These are phyloP conservation scores for Crocuta crocuta DNA, from an alignment of 2,113 vertebrate species.

Conservation along the genomic window DNA sequence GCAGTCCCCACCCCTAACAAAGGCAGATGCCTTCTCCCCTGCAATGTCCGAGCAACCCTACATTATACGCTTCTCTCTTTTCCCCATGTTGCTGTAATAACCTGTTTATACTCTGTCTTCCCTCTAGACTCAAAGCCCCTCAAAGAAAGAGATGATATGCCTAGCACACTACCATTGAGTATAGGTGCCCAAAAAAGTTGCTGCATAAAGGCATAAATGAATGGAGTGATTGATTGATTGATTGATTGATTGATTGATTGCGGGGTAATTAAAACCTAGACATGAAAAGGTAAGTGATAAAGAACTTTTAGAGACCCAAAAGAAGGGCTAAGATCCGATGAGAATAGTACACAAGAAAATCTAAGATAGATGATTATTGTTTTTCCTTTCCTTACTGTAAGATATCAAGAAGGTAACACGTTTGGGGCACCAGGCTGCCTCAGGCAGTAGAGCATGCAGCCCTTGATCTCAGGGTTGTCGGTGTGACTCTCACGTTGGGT, in stretches of 20 bases:
- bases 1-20: background rate
- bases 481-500: background rate
- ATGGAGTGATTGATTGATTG: background rate
- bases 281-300: background rate
- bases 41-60: background rate
- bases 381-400: background rate
- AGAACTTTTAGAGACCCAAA: background rate
- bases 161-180: background rate
- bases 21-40: too few species aligned
- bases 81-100: background rate
- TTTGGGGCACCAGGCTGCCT: background rate
- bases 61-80: rapidly evolving
- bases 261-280: background rate
- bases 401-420: background rate
- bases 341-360: background rate
- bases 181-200: background rate
- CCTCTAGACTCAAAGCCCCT: background rate
- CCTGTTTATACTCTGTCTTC: background rate
- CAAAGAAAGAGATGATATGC: background rate
- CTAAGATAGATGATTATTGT: background rate
- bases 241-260: background rate
- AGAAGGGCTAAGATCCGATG: background rate
- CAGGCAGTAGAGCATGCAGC: background rate
- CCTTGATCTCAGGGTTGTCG: background rate
- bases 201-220: background rate